These are phyloP conservation scores for Hapalemur alaotrensis DNA, from an alignment of 2,797 vertebrate species.

Conservation along the genomic window DNA sequence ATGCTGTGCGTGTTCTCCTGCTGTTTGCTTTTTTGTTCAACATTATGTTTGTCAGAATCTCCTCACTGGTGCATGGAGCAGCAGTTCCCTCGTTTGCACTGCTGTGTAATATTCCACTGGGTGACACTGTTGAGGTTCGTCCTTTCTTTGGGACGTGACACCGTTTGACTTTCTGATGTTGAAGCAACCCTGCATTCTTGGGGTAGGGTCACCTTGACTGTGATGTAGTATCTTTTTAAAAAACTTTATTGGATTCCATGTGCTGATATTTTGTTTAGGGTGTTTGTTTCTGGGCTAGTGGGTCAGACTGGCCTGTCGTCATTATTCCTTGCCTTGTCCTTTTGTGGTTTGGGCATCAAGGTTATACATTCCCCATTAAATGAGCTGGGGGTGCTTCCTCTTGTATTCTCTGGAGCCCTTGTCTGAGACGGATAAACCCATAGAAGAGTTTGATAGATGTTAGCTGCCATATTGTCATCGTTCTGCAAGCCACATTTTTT, in stretches of 20 bases:
- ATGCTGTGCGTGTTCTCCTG: not conserved
- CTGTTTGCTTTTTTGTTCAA: not conserved
- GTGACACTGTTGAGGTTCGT: accelerated
- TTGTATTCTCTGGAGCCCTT: not conserved
- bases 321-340: not conserved
- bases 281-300: not conserved
- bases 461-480: not conserved
- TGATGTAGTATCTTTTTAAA: not conserved
- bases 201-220: not conserved
- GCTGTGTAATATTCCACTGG: accelerated
- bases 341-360: not conserved
- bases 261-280: not conserved
- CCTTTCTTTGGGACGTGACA: not conserved
- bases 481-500: not conserved
- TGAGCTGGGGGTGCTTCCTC: not conserved
- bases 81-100: accelerated
- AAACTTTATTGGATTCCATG: not conserved
- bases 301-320: not conserved
- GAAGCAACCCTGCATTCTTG: not conserved
- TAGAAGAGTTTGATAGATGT: not conserved
- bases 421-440: not conserved
- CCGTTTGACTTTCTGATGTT: not conserved
- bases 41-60: accelerated
- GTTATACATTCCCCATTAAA: accelerated
- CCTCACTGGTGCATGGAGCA: accelerated